These are phyloP conservation scores for Trinectes maculatus DNA, from an alignment of 2,113 vertebrate genomes.

Conservation along the genomic window DNA sequence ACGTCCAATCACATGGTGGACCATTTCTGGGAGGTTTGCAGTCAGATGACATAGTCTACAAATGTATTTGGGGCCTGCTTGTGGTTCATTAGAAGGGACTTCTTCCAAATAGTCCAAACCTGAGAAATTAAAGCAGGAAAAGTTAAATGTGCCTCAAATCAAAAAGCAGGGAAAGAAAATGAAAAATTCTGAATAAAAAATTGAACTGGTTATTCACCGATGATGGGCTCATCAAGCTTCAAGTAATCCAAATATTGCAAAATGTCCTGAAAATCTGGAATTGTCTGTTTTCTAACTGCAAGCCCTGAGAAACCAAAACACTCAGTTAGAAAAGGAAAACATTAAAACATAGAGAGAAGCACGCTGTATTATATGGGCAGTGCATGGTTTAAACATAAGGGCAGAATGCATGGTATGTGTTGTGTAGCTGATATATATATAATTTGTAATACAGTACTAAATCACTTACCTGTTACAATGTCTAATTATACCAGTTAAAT, in stretches of 20 bases:
- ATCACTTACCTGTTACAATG: no score
- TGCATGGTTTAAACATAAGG: not conserved
- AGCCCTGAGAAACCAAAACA: constrained; percentile 69
- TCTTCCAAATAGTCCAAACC: constrained; percentile 75
- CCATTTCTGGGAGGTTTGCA: constrained; percentile 63
- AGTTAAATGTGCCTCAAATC: not conserved
- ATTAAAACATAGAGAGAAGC: not conserved
- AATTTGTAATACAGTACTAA: no score
- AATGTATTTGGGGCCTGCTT: constrained; percentile 57
- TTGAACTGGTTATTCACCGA: constrained; percentile 66
- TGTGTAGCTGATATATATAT: not conserved
- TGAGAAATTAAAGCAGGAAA: constrained; percentile 35
- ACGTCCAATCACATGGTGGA: constrained; percentile 79
- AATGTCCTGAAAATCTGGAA: constrained; percentile 76
- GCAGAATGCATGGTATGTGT: not conserved
- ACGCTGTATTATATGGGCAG: no score
- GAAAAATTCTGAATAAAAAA: not conserved
- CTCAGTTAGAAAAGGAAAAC: constrained; percentile 20
- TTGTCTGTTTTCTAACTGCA: constrained; percentile 14
- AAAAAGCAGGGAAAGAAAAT: not conserved
- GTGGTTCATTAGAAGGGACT: constrained; percentile 48
- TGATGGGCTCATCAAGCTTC: constrained; percentile 81
- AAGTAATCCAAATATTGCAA: constrained; percentile 78
- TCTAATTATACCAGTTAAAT: no score
- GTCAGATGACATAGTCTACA: constrained; percentile 72